Evolutionary conservation across 2,113 vertebrate genomes (phyloP), one percentile per base, ranked within the genome.

Genomic region (Anser brachyrhynchus): DNA sequence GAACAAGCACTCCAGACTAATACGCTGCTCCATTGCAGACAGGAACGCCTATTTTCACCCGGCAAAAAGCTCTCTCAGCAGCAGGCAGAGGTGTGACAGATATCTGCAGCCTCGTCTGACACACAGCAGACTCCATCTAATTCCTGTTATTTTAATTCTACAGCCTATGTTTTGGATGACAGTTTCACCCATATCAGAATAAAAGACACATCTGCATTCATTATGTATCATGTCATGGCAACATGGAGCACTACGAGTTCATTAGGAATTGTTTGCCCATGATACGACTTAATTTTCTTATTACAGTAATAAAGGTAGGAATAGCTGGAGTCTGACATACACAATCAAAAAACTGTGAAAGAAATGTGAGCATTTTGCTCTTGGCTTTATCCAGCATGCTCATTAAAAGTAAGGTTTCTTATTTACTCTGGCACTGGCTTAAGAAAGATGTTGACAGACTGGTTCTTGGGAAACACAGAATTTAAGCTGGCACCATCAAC

Each of bases 391-490:
- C 52, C 89, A 90, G 43, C 21, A n/a, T 44, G 54, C 58, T 92
- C 43, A 57, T 79, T 71, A 55, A 86, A 44, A 95, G 55, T 83
- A 86, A 91, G 59, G 75, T 61, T 95, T 71, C 80, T 44, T 84
- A 72, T 90, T 93, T 94, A 84, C 61, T 75, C 94, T 88, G 88
- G 83, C 88, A 89, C 69, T 75, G 86, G 76, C 33, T 87, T 93
- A 78, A 90, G 46, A 89, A 78, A 86, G 69, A 94, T 78, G 57
- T 67, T 96, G 76, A 90, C 79, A 94, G 87, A 64, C 57, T 74
- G 64, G 25, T 87, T 93, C 92, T 81, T 65, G 44, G 33, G 72
- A 96, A 94, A 84, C 75, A 91, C 26, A 79, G 39, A 90, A 90
- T 94, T 84, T 88, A 86, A 86, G 55, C 93, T 71, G 57, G 46